These are phyloP conservation scores for Calypte anna DNA, from an alignment of 2,113 vertebrate species.

Conservation along the genomic window DNA sequence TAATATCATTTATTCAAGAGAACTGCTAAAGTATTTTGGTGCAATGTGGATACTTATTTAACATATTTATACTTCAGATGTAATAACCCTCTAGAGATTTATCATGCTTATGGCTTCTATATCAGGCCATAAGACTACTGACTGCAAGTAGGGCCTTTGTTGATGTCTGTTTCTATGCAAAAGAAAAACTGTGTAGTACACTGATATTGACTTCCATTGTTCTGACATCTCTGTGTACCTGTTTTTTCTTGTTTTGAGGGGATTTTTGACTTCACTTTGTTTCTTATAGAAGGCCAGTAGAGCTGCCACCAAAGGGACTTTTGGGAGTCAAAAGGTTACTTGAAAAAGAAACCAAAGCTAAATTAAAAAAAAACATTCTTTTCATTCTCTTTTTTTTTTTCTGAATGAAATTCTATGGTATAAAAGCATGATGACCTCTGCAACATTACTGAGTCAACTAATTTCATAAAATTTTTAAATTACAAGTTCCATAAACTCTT, in stretches of 20 bases:
- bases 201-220: not conserved
- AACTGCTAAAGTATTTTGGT: constrained; percentile 6
- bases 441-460: not conserved
- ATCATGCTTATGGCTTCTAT: not conserved
- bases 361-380: not conserved
- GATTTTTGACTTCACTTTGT: not conserved
- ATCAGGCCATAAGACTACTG: not conserved
- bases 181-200: not conserved
- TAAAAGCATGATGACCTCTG: not conserved
- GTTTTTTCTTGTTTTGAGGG: not conserved
- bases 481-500: not conserved
- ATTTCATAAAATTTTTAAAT: not conserved
- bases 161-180: constrained; percentile 2
- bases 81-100: constrained; percentile 11
- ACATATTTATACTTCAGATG: not conserved
- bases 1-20: not conserved
- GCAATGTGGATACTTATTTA: not conserved
- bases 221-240: not conserved
- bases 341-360: not conserved
- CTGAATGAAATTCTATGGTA: not conserved
- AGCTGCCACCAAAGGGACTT: not conserved
- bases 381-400: no score
- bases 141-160: not conserved
- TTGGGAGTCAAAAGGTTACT: not conserved
- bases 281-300: not conserved